Conservation (phyloP, 2,113 vertebrate species). For the Calyptomena viridis region DNA sequence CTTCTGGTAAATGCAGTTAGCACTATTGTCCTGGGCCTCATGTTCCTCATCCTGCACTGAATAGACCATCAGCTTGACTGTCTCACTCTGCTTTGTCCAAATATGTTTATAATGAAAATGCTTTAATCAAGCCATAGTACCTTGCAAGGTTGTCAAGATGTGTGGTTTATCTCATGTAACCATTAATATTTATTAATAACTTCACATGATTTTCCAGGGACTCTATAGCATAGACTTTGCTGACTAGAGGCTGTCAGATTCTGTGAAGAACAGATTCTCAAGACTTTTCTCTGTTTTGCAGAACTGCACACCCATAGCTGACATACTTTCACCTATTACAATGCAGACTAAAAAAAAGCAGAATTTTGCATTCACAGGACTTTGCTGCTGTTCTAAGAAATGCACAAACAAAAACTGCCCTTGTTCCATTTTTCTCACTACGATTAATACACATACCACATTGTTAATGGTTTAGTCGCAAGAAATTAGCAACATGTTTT, state of each 20-base stretch:
- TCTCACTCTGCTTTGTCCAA: background rate
- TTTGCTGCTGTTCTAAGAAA: background rate
- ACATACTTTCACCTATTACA: background rate
- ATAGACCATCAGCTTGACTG: background rate
- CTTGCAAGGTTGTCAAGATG: background rate
- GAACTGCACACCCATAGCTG: background rate
- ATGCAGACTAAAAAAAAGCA: background rate
- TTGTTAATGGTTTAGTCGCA: background rate
- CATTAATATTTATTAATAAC: background rate
- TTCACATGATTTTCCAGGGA: background rate
- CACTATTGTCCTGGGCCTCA: background rate
- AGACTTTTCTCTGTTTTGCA: background rate
- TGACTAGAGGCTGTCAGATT: background rate
- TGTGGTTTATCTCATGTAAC: background rate
- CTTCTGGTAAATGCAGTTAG: background rate
- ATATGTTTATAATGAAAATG: background rate
- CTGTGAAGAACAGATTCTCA: background rate
- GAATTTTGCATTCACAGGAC: background rate
- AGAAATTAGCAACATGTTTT: slow-evolving; percentile 38
- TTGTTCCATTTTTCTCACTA: background rate
- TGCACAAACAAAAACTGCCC: background rate
- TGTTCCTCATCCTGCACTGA: background rate
- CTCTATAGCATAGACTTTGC: background rate
- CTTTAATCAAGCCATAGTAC: background rate
- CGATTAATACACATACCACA: background rate